phyloP scores from a whole-genome alignment of 2,113 vertebrate species.

The Promerops cafer region DNA sequence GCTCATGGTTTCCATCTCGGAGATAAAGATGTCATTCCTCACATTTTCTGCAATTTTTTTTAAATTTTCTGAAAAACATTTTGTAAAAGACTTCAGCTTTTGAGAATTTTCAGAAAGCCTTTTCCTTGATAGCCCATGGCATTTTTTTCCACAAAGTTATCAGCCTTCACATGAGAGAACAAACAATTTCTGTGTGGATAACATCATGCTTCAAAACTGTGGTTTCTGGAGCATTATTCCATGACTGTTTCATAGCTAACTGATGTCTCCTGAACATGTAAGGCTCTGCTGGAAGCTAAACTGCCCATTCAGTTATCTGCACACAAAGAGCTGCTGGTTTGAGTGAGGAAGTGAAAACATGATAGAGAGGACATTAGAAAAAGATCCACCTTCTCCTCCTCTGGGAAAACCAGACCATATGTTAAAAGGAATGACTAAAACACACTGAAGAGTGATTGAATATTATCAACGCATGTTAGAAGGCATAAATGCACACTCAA shows the following conservation, averaged over 20 bases:
- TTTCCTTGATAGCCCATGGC: not conserved
- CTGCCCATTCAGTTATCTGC: not conserved
- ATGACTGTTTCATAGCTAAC: not conserved
- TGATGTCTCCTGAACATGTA: not conserved
- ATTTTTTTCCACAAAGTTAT: slow-evolving; percentile 1
- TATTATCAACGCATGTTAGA: not conserved
- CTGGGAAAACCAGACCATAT: not conserved
- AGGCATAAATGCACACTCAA: not conserved
- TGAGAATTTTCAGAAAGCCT: not conserved
- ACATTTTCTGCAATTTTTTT: not conserved
- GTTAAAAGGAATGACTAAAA: not conserved
- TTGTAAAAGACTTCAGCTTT: not conserved
- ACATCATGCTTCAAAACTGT: not conserved
- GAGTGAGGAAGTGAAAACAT: not conserved
- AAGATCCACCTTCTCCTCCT: not conserved
- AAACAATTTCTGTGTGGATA: not conserved
- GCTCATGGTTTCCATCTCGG: not conserved
- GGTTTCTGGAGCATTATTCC: not conserved
- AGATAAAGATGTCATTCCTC: not conserved
- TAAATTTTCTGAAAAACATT: not conserved
- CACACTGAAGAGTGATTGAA: not conserved
- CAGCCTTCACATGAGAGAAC: not conserved
- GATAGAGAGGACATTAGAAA: not conserved
- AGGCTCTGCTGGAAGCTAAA: not conserved
- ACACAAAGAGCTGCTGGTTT: not conserved